Conservation (phyloP, 2,888 invertebrate genomes). For the Callimorpha dominula region DNA sequence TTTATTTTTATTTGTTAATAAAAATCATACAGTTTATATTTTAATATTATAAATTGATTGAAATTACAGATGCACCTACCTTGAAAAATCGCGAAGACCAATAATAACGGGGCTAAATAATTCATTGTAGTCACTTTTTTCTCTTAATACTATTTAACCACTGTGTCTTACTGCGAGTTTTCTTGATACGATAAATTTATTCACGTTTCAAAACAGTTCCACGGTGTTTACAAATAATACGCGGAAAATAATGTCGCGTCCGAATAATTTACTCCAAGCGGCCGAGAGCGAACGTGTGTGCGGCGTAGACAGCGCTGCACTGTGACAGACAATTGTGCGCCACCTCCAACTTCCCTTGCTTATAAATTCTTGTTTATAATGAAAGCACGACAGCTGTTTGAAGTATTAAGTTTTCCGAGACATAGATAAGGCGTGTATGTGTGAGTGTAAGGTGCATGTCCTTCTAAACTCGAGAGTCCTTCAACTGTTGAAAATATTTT, state of each 20-base stretch:
- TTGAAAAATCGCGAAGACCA: slow-evolving; percentile 70
- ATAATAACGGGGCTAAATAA: slow-evolving; percentile 49
- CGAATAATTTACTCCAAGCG: slow-evolving; percentile 3
- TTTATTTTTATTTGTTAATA: background rate
- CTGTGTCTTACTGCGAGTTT: background rate
- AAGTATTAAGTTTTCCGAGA: slow-evolving; percentile 69
- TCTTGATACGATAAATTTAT: background rate
- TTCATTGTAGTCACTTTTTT: slow-evolving; percentile 48
- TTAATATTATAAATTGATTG: background rate
- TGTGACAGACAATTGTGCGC: slow-evolving; percentile 69
- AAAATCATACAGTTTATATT: background rate
- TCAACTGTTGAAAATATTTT: background rate
- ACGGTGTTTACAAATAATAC: slow-evolving; percentile 47
- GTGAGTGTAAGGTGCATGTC: background rate
- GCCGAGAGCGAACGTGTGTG: slow-evolving; percentile 17
- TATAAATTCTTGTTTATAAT: slow-evolving; percentile 69
- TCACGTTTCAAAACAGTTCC: slow-evolving; percentile 9
- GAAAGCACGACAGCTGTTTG: slow-evolving; percentile 76
- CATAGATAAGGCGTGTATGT: slow-evolving; percentile 30
- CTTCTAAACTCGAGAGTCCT: background rate
- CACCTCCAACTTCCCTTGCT: slow-evolving; percentile 69
- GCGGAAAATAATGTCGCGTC: slow-evolving; percentile 26
- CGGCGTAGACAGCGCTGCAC: slow-evolving; percentile 51
- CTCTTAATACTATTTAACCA: slow-evolving; percentile 4
- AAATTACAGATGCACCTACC: slow-evolving; percentile 60